Percentiles rank a stretch among this genome's conserved stretches.
phyloP scores from a whole-genome alignment of 2,113 vertebrate species.

The Verasper variegatus region DNA sequence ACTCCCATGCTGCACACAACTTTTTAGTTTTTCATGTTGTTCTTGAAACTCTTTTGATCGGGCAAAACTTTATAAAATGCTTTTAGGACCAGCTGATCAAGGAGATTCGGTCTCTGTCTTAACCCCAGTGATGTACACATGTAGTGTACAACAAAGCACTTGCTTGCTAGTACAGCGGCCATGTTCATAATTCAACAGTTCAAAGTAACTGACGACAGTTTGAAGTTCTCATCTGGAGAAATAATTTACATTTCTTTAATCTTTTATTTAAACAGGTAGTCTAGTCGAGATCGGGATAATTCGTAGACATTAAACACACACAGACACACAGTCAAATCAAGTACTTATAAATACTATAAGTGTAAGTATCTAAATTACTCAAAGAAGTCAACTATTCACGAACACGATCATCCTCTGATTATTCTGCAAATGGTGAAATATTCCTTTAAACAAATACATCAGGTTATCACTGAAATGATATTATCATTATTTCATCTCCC shows the following conservation, averaged over 20 bases:
- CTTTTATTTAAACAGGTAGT: too few relatives aligned
- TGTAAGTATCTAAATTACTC: too few relatives aligned
- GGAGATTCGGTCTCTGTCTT: constrained; percentile 7
- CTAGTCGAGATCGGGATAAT: too few relatives aligned
- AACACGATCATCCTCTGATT: too few relatives aligned
- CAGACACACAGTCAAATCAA: too few relatives aligned
- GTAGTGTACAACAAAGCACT: neutral
- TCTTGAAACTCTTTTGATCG: constrained; percentile 26
- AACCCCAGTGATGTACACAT: neutral
- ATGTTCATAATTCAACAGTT: neutral
- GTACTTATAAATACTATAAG: too few relatives aligned
- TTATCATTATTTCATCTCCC: neutral
- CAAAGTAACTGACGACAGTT: neutral
- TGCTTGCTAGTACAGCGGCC: neutral
- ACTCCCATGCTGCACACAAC: constrained; percentile 32
- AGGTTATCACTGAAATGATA: neutral
- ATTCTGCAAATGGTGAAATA: too few relatives aligned
- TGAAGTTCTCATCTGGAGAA: neutral
- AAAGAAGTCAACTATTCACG: too few relatives aligned
- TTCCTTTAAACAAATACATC: neutral
- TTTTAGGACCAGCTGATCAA: constrained; percentile 29
- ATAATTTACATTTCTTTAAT: too few relatives aligned
- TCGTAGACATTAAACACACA: too few relatives aligned
- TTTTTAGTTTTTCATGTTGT: constrained; percentile 16
- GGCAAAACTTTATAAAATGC: constrained; percentile 13